Conservation (phyloP, 2,888 invertebrate genomes). For the Teleogryllus oceanicus region DNA sequence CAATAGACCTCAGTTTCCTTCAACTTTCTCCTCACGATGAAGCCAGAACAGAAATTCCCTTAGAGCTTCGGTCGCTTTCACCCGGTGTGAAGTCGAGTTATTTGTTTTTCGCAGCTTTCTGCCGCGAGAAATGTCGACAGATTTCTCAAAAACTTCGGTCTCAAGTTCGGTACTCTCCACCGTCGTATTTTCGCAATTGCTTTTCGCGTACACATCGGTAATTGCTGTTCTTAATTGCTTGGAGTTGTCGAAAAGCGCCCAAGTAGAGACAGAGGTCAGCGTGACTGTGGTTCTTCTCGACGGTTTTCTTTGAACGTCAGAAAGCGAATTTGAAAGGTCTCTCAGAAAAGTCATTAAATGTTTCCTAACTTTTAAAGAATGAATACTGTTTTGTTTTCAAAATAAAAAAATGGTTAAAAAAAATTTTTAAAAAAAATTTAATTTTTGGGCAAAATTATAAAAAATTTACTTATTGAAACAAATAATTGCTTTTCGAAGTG, state of each 20-base stretch:
- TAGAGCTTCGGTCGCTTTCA: too few species aligned
- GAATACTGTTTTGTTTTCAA: too few species aligned
- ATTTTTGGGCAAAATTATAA: too few species aligned
- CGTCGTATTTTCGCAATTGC: conserved; percentile 1
- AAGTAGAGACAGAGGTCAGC: neutral
- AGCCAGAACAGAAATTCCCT: too few species aligned
- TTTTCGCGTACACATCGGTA: neutral
- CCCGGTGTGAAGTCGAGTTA: neutral
- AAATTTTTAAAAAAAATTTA: too few species aligned
- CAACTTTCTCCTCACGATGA: too few species aligned
- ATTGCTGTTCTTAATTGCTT: conserved; percentile 2
- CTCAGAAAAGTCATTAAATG: conserved; percentile 6
- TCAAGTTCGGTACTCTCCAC: neutral
- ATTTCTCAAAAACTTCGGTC: neutral
- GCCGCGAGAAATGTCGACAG: neutral
- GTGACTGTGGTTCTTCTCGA: neutral
- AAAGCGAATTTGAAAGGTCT: neutral
- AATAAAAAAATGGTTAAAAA: too few species aligned
- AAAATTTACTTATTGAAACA: too few species aligned
- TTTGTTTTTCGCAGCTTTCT: neutral
- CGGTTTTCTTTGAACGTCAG: neutral
- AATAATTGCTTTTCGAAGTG: too few species aligned
- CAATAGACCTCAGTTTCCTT: too few species aligned
- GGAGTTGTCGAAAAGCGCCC: neutral
- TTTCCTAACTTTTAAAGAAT: neutral